phyloP scores from a whole-genome alignment of 2,888 invertebrate species.

The Rugalucina vietnamica region DNA sequence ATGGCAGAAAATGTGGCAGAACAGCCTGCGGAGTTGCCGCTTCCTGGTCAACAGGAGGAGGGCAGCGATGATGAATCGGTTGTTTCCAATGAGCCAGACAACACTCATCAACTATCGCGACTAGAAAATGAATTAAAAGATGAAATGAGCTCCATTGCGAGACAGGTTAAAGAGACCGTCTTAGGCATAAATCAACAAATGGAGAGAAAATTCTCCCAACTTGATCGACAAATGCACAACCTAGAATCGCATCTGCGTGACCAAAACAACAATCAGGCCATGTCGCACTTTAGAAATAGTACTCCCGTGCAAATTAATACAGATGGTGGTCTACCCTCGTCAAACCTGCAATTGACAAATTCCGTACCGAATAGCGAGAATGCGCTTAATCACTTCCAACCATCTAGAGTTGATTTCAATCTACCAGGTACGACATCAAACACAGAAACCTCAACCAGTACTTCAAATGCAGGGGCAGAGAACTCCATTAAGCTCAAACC shows the following conservation, averaged over 20 bases:
- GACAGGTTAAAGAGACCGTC: background rate
- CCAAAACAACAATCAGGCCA: too few species aligned
- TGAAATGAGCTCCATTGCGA: background rate
- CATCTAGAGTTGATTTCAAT: background rate
- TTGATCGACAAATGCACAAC: background rate
- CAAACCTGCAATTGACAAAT: background rate
- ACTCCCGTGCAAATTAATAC: background rate
- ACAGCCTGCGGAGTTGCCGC: background rate
- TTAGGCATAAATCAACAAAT: background rate
- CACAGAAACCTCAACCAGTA: too few species aligned
- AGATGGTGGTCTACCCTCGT: background rate
- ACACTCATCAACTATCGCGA: background rate
- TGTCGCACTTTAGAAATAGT: too few species aligned
- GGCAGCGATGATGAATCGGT: background rate
- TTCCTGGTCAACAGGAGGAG: background rate
- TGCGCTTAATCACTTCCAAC: too few species aligned
- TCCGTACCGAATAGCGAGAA: too few species aligned
- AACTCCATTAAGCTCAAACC: conserved; percentile 26
- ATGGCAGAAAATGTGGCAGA: background rate
- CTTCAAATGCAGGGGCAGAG: background rate
- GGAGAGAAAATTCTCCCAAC: background rate
- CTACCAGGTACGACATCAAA: background rate
- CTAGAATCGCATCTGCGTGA: background rate
- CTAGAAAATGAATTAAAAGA: background rate
- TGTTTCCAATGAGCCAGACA: background rate